phyloP scores from a whole-genome alignment of 2,888 invertebrate species.

The Ectropis crepuscularia region DNA sequence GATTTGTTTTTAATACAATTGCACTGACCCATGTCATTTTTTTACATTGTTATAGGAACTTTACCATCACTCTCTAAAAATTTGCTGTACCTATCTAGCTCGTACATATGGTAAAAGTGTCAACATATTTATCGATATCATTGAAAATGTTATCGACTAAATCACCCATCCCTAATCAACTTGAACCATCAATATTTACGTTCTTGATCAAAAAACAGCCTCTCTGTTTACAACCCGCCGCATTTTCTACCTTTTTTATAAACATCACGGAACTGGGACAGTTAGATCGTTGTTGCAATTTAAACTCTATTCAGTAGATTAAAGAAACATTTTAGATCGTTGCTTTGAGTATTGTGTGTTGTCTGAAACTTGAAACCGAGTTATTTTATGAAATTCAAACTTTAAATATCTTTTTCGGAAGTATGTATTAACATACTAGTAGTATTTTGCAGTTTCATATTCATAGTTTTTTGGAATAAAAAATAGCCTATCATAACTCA shows the following conservation, averaged over 20 bases:
- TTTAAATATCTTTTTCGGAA: too few relatives aligned
- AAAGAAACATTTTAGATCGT: not conserved
- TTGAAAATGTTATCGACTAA: not conserved
- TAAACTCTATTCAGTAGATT: not conserved
- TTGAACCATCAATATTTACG: slow-evolving; percentile 49
- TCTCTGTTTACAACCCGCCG: slow-evolving; percentile 33
- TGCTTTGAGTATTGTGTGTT: not conserved
- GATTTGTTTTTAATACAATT: too few relatives aligned
- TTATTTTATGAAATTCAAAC: too few relatives aligned
- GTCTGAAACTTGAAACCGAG: slow-evolving; percentile 6
- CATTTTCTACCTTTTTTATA: slow-evolving; percentile 40
- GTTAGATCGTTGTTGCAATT: slow-evolving; percentile 2
- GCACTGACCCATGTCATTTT: too few relatives aligned
- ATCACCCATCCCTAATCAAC: slow-evolving; percentile 34
- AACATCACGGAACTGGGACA: slow-evolving; percentile 26
- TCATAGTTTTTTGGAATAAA: too few relatives aligned
- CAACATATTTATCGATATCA: slow-evolving; percentile 29
- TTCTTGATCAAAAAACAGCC: slow-evolving; percentile 35
- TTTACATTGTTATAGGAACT: too few relatives aligned
- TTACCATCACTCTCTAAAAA: too few relatives aligned
- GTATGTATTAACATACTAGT: too few relatives aligned
- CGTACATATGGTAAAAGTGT: too few relatives aligned
- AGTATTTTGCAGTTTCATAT: too few relatives aligned
- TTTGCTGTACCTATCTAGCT: too few relatives aligned
- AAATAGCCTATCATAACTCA: too few relatives aligned